A percentile compares a stretch with the other conserved stretches of the same genome.
These are phyloP conservation scores for Tribolium madens DNA, from an alignment of 1,140 invertebrate species.

Conservation along the genomic window DNA sequence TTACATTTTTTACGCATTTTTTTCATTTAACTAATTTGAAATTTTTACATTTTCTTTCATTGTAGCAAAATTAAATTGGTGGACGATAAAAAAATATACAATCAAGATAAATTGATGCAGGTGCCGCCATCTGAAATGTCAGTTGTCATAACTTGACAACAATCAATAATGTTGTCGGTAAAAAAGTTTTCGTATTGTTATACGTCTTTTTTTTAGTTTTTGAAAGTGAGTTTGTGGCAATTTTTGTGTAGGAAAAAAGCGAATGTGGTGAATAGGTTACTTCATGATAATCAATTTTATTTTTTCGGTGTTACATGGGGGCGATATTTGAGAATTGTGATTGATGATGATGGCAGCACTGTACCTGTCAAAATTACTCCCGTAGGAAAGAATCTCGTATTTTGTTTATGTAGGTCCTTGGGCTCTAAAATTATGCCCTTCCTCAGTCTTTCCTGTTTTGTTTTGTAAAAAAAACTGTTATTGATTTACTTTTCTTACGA, in stretches of 20 bases:
- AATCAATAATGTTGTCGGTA: slow-evolving; percentile 10
- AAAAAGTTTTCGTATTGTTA: neutral
- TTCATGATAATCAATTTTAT: neutral
- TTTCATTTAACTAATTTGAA: slow-evolving; percentile 5
- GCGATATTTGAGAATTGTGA: neutral
- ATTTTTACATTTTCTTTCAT: slow-evolving; percentile 26
- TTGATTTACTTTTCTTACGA: neutral
- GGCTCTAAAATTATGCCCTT: neutral
- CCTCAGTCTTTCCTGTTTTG: neutral
- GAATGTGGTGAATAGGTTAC: no score
- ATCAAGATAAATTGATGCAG: neutral
- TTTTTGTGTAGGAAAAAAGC: no score
- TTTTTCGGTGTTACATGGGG: neutral
- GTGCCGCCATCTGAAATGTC: slow-evolving; percentile 14
- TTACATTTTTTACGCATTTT: slow-evolving; percentile 9
- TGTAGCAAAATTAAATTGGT: slow-evolving; percentile 20
- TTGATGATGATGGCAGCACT: neutral
- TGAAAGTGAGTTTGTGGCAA: no score
- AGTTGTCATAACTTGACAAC: neutral
- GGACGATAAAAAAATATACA: slow-evolving; percentile 3
- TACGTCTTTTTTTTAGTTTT: no score
- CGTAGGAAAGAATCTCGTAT: neutral
- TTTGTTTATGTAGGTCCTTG: neutral
- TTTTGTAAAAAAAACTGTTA: neutral
- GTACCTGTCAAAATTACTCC: neutral